A percentile compares a stretch with the other conserved stretches of the same genome.
Evolutionary conservation across 2,888 invertebrate species (phyloP).

Genomic region (Andrena haemorrhoa): DNA sequence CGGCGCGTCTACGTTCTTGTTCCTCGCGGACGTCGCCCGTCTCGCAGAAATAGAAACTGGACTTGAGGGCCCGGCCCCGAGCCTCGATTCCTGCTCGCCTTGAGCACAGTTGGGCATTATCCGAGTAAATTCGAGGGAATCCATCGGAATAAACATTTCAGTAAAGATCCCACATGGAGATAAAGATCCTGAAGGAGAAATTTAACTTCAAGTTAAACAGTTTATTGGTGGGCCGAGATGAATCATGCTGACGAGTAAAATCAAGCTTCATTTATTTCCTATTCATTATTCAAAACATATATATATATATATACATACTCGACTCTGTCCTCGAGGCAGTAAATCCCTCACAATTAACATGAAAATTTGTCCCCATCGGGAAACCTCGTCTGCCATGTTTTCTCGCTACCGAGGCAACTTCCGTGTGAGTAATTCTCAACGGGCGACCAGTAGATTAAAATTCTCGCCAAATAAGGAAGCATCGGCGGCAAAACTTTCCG

Average conservation of each 20-base stretch:
- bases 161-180: background rate
- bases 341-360: slow-evolving; percentile 54
- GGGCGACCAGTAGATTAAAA: background rate
- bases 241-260: no score
- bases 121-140: background rate
- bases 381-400: slow-evolving; percentile 18
- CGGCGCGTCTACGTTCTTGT: slow-evolving; percentile 42
- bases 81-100: slow-evolving; percentile 56
- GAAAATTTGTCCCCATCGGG: slow-evolving; percentile 55
- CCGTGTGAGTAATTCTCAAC: slow-evolving; percentile 1
- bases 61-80: slow-evolving; percentile 28
- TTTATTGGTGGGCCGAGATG: no score
- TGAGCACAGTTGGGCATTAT: background rate
- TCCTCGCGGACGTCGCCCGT: slow-evolving; percentile 11
- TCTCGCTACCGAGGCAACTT: background rate
- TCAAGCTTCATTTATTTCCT: no score
- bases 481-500: background rate
- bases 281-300: no score
- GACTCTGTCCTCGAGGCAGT: slow-evolving; percentile 51
- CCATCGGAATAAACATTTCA: background rate
- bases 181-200: background rate
- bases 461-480: background rate
- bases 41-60: slow-evolving; percentile 69
- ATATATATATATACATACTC: no score
- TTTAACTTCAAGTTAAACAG: no score